Evolutionary conservation across 2,888 invertebrate genomes (phyloP), one percentile per base, ranked within the genome.

Genomic region (Dynastes maya): DNA sequence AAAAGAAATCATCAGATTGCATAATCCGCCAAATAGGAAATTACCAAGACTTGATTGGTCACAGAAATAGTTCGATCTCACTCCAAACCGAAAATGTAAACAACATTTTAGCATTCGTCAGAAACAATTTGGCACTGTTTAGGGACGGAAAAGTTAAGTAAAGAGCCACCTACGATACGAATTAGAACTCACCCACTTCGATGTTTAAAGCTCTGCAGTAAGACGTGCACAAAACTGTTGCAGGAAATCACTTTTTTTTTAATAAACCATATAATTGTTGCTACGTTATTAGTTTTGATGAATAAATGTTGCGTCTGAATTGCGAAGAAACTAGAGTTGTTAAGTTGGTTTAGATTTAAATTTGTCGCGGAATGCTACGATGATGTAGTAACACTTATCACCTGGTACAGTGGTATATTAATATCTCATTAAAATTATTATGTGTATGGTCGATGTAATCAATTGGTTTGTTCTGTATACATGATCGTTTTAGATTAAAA

Each of bases 101-200:
- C 63, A 63, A 29, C 11, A 11, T 4, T 55, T 22, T 22, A 16
- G 55, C 32, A 13, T 61, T 74, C 55, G 40, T 13, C 58, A n/a
- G 16, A 71, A n/a, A 27, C 45, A 74, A 74, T 63, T 63, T 74
- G 72, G 72, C 72, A 61, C 61, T 5, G 29, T 29, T 13, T 11
- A 13, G 13, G 8, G 9, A 49, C 55, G 55, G 22, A 58, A n/a
- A 58, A 22, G 53, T 71, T 71, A 74, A 74, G 72, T 74, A 61
- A 74, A 27, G 45, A 74, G 29, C 72, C 72, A 63, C 72, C 72
- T 63, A 74, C 72, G 61, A 45, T 40, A 40, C 40, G 55, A 74
- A 74, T 74, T 74, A 74, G 16, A 29, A 71, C 22, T 27, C 72
- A 74, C 72, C 72, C 61, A 74, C 72, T 11, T 22, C 55, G 45